Conservation (phyloP, 1,140 invertebrate species). For the Cydia fagiglandana region DNA sequence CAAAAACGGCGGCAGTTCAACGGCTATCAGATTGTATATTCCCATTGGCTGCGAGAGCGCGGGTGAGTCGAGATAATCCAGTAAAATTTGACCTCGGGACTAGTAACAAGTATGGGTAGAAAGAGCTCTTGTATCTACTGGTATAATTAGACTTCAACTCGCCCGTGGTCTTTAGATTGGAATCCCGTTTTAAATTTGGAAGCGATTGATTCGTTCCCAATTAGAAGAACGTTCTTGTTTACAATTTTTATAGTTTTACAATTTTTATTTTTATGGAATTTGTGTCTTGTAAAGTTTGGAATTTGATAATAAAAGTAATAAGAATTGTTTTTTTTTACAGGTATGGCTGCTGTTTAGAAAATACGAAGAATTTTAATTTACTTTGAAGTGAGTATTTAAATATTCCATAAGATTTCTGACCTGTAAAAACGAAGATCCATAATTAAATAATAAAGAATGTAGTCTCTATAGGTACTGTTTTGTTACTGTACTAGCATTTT, state of each 20-base stretch:
- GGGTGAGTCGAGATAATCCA: neutral
- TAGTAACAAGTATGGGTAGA: neutral
- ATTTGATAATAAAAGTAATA: constrained; percentile 46
- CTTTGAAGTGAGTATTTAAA: neutral
- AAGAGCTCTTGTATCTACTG: neutral
- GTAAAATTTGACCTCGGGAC: neutral
- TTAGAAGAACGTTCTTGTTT: constrained; percentile 19
- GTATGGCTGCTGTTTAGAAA: constrained; percentile 9
- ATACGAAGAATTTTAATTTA: neutral
- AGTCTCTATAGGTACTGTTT: too few relatives aligned
- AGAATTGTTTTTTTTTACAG: constrained; percentile 21
- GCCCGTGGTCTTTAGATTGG: neutral
- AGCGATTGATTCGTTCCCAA: constrained; percentile 52
- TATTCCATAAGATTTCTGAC: neutral
- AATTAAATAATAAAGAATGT: too few relatives aligned
- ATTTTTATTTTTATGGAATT: constrained; percentile 34
- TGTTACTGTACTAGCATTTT: too few relatives aligned
- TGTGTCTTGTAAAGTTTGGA: constrained; percentile 54
- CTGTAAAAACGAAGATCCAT: too few relatives aligned
- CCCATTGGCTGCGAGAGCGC: neutral
- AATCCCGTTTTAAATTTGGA: constrained; percentile 65
- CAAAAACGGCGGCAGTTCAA: constrained; percentile 55
- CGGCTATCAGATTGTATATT: constrained; percentile 50
- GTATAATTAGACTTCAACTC: neutral
- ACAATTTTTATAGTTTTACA: constrained; percentile 6